Conservation (phyloP, 2,797 vertebrate species). For the Balearica regulorum region DNA sequence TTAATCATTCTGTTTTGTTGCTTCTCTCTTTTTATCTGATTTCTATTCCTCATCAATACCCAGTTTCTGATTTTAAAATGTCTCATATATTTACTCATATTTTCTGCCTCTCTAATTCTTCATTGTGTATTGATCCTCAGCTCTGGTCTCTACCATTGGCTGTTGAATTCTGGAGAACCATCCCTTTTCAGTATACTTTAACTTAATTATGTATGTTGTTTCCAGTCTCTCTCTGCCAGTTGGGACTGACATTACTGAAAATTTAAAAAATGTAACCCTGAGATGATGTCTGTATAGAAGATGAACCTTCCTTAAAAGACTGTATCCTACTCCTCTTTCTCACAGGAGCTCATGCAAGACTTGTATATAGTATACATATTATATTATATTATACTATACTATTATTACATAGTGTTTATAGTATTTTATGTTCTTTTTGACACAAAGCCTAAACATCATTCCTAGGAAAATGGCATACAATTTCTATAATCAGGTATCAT, state of each 20-base stretch:
- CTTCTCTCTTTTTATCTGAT: constrained; percentile 38
- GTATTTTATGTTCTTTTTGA: not conserved
- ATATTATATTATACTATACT: not conserved
- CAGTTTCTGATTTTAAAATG: constrained; percentile 22
- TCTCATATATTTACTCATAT: constrained; percentile 8
- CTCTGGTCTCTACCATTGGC: not conserved
- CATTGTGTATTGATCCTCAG: not conserved
- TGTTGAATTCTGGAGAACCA: not conserved
- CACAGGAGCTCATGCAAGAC: not conserved
- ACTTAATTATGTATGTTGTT: not conserved
- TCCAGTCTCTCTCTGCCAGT: not conserved
- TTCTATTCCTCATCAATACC: constrained; percentile 38
- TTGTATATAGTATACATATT: not conserved
- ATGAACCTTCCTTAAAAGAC: not conserved
- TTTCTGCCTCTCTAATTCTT: not conserved
- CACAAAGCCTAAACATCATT: not conserved
- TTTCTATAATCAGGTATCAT: not conserved
- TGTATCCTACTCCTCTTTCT: not conserved
- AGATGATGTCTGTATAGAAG: not conserved
- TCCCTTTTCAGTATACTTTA: not conserved
- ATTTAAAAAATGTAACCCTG: not conserved
- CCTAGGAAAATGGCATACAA: not conserved
- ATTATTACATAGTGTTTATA: not conserved
- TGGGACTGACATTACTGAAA: not conserved
- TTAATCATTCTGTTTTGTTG: constrained; percentile 59